Evolutionary conservation across 1,140 invertebrate species (phyloP).

Genomic region (Drosophila sp.): DNA sequence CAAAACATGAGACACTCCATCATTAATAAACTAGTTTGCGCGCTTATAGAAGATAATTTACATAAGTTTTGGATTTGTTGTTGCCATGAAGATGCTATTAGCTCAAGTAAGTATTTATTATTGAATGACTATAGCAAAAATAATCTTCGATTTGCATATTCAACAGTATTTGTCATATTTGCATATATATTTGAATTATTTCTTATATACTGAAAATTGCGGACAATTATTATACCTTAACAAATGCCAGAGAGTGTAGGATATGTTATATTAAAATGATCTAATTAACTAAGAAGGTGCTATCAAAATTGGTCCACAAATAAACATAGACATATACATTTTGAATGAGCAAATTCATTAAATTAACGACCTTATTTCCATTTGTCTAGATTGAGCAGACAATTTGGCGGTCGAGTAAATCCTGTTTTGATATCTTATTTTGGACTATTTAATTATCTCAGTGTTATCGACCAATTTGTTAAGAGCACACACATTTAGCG

Average conservation of each 20-base stretch:
- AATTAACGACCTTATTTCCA: constrained; percentile 17
- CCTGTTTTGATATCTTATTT: constrained; percentile 63
- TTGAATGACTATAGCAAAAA: constrained; percentile 22
- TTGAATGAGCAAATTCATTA: constrained; percentile 24
- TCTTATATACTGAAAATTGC: constrained; percentile 11
- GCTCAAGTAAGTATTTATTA: constrained; percentile 15
- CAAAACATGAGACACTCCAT: constrained; percentile 34
- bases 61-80: constrained; percentile 27
- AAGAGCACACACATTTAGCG: constrained; percentile 71
- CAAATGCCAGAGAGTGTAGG: not conserved
- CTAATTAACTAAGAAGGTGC: constrained; percentile 7
- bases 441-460: constrained; percentile 63
- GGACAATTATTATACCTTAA: not conserved
- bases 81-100: constrained; percentile 13
- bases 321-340: not conserved
- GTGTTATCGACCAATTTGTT: constrained; percentile 77
- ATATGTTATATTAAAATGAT: not conserved
- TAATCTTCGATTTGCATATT: constrained; percentile 15
- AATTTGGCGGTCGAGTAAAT: constrained; percentile 47
- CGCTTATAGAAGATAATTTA: constrained; percentile 19
- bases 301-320: constrained; percentile 24
- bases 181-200: not conserved
- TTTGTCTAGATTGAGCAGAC: not conserved
- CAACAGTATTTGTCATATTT: constrained; percentile 11
- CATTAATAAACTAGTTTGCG: constrained; percentile 42